Percentiles rank a stretch among this genome's conserved stretches.
Conservation (phyloP, 2,797 vertebrate genomes). For the Acestrorhynchus altus region DNA sequence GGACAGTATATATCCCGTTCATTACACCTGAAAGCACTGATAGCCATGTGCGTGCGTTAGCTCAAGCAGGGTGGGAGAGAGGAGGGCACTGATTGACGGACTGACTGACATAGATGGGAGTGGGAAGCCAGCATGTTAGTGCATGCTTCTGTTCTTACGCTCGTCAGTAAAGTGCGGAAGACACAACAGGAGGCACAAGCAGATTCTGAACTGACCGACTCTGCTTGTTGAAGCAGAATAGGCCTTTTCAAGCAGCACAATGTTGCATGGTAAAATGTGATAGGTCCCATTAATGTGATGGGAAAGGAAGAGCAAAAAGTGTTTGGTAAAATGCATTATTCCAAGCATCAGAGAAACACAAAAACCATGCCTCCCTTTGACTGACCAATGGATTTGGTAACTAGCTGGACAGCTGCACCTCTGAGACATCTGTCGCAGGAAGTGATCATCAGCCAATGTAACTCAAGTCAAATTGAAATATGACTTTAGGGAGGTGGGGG, state of each 20-base stretch:
- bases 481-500: not conserved
- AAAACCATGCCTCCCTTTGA: conserved; percentile 56
- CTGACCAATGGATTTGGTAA: conserved; percentile 53
- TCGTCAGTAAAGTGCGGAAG: conserved; percentile 61
- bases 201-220: conserved; percentile 61
- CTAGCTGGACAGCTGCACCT: conserved; percentile 50
- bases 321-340: conserved; percentile 40
- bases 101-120: conserved; percentile 32
- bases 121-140: conserved; percentile 61
- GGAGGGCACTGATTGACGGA: conserved; percentile 54
- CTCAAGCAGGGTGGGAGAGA: conserved; percentile 57
- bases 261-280: conserved; percentile 61
- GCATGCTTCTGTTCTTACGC: conserved; percentile 59
- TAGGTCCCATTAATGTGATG: conserved; percentile 38
- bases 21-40: conserved; percentile 73
- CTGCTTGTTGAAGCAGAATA: conserved; percentile 35
- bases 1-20: conserved; percentile 69
- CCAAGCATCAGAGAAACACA: conserved; percentile 58
- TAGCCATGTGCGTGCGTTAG: conserved; percentile 66
- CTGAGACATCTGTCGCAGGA: conserved; percentile 26
- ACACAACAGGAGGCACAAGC: conserved; percentile 63
- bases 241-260: conserved; percentile 69
- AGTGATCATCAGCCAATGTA: conserved; percentile 28
- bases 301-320: conserved; percentile 36
- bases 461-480: conserved; percentile 22